Evolutionary conservation across 2,113 vertebrate species (phyloP), one percentile per base, ranked within the genome.

Genomic region (Peucedramus taeniatus): DNA sequence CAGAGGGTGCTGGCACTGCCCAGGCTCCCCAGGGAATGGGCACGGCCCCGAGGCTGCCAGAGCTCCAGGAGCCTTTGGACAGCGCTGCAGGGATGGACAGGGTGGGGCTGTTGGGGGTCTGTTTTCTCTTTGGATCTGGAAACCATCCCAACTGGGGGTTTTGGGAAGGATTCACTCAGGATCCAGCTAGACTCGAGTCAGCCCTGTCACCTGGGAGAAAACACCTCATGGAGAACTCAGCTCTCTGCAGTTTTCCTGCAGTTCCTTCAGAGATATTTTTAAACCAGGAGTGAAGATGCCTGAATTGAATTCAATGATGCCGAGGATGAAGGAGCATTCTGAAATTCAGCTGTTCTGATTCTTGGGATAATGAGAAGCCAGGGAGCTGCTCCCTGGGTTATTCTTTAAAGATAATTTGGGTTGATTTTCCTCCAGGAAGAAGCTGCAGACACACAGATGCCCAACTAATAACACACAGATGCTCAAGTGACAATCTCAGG

Each of bases 11-110:
- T 72, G 54, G 81, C 68, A 72, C 68, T 83, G 81, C 33, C 68
- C 81, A 83, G 81, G 81, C 81, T 83, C 21, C 81, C 81, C 81
- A 83, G 68, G 81, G 39, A 84, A 54, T 74, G 82, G 69, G 27
- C 59, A 27, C n/a, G 17, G 68, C 56, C 56, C 57, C 47, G 18
- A 63, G 68, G 68, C 57, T 83, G 57, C 81, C 81, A 83, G 39
- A 83, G 57, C 81, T 72, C 13, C 79, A 70, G 79, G 79, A 18
- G 76, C 11, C 3, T 64, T 64, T n/a, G 60, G 75, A 4, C 22
- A 40, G 9, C 3, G 5, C 59, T 28, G 26, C 20, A 22, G 76
- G 42, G 78, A 17, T 63, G 59, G 2, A 1, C 64, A 30, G 44
- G 30, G 3, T 5, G 54, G n/a, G 60, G 4, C 2, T 70, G 13